Evolutionary conservation across 2,888 invertebrate species (phyloP).

Genomic region (Cheilosia scutellata): DNA sequence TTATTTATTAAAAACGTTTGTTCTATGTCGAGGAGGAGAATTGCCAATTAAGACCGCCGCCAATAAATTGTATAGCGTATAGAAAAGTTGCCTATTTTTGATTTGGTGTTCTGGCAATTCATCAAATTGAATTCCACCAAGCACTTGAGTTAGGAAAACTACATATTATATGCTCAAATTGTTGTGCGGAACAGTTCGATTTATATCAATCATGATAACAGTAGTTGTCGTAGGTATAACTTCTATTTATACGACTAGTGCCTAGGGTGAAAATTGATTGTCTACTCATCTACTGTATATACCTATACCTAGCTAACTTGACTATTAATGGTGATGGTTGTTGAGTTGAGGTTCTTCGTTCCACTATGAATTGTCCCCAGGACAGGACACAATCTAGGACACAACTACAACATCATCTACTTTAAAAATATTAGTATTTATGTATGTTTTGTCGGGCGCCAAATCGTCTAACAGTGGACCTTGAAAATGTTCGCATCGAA

Average conservation of each 20-base stretch:
- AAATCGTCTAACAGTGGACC: conserved; percentile 62
- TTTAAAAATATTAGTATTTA: neutral
- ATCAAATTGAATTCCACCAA: conserved; percentile 47
- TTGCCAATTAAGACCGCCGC: conserved; percentile 49
- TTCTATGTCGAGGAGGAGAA: conserved; percentile 5
- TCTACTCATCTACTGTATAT: too few species aligned
- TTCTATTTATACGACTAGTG: neutral
- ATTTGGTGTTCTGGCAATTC: conserved; percentile 66
- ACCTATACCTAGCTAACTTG: too few species aligned
- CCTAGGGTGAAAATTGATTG: too few species aligned
- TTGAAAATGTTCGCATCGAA: conserved; percentile 23
- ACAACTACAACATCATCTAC: neutral
- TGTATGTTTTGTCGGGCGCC: conserved; percentile 27
- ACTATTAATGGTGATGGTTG: too few species aligned
- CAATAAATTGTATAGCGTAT: conserved; percentile 16
- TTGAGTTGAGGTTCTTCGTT: too few species aligned
- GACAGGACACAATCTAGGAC: too few species aligned
- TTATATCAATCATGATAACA: conserved; percentile 44
- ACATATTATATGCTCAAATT: neutral
- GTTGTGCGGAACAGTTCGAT: neutral
- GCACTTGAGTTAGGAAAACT: conserved; percentile 25
- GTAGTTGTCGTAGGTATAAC: neutral
- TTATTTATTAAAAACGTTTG: conserved; percentile 3
- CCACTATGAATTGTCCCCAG: too few species aligned
- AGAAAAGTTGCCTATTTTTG: conserved; percentile 32